Conservation (phyloP, 1,140 invertebrate species). For the Aphelinus atriplicis region DNA sequence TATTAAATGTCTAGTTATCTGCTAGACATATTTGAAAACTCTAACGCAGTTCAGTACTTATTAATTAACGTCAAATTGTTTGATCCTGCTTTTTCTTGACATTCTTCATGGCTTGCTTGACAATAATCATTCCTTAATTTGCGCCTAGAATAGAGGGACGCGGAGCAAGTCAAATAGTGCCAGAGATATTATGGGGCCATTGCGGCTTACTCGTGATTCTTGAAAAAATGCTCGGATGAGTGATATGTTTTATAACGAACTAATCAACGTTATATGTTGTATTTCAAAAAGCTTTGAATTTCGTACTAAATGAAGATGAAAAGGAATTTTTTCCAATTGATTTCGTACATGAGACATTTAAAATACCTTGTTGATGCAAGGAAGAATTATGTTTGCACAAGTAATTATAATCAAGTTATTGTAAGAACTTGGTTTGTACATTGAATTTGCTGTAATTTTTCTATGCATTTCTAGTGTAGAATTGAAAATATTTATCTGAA, state of each 20-base stretch:
- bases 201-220: conserved; percentile 4
- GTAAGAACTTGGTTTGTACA: conserved; percentile 27
- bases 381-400: conserved; percentile 29
- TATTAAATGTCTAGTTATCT: conserved; percentile 19
- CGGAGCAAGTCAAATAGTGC: conserved; percentile 27
- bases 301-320: background rate
- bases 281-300: conserved; percentile 35
- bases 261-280: conserved; percentile 17
- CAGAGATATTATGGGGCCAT: conserved; percentile 27
- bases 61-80: conserved; percentile 15
- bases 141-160: conserved; percentile 14
- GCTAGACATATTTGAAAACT: background rate
- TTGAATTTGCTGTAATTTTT: conserved; percentile 31
- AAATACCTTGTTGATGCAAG: conserved; percentile 23
- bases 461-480: conserved; percentile 23
- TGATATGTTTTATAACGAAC: conserved; percentile 23
- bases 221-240: conserved; percentile 12
- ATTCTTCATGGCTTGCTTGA: conserved; percentile 27
- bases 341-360: conserved; percentile 15
- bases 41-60: conserved; percentile 27
- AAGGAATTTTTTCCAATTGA: conserved; percentile 2
- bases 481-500: background rate
- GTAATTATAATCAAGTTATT: conserved; percentile 33
- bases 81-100: conserved; percentile 12
- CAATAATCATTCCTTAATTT: conserved; percentile 38